Evolutionary conservation across 2,797 vertebrate genomes (phyloP).

Genomic region (Sebastiscus tertius): DNA sequence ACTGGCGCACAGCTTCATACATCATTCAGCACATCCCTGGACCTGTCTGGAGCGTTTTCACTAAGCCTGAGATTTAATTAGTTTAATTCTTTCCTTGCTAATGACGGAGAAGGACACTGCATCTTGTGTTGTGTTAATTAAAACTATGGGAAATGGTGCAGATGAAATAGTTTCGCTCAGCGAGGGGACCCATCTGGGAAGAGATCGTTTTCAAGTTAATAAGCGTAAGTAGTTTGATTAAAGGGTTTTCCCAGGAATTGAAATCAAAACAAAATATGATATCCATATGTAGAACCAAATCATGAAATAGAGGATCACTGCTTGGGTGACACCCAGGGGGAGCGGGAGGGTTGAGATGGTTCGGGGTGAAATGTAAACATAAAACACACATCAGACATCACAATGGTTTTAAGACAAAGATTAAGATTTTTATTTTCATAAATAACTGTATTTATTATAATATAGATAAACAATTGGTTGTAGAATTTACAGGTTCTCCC

Average conservation of each 20-base stretch:
- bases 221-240: conserved; percentile 53
- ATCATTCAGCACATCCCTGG: conserved; percentile 48
- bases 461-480: no score
- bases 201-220: conserved; percentile 57
- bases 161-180: conserved; percentile 45
- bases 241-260: conserved; percentile 36
- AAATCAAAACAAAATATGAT: conserved; percentile 26
- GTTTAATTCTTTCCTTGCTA: conserved; percentile 51
- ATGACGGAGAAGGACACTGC: conserved; percentile 61
- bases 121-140: conserved; percentile 64
- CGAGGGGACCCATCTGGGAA: conserved; percentile 24
- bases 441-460: no score
- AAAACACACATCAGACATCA: no score
- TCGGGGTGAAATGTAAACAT: background rate
- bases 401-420: no score
- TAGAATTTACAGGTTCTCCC: no score
- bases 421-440: no score
- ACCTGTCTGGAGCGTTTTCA: conserved; percentile 47
- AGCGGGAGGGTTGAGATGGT: background rate
- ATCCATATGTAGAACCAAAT: background rate
- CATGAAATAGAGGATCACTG: conserved; percentile 3
- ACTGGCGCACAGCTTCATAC: conserved; percentile 22
- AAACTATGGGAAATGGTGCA: conserved; percentile 46
- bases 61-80: conserved; percentile 47
- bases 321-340: conserved; percentile 9